Base-by-base conservation (phyloP, 2,797 vertebrate genomes). In the Coreius guichenoti region DNA sequence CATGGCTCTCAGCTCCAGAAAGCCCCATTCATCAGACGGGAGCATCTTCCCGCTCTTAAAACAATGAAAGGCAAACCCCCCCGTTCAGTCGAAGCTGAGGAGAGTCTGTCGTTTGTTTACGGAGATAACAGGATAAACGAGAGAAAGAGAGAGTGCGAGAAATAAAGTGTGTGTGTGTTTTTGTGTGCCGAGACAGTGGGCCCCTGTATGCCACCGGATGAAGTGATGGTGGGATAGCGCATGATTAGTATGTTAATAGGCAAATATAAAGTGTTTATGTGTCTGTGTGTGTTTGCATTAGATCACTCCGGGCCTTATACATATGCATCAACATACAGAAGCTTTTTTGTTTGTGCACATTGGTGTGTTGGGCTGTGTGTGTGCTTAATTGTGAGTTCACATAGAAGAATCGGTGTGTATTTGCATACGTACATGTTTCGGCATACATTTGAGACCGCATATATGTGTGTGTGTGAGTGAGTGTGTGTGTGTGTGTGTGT, bases 1-100 rank as follows among this genome's bases (percentile, higher is more conserved):
- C 93, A 93, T 93, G 92, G 90, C 91, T 92, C 87, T 49, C 91
- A 88, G 86, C 89, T 89, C 85, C 90, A 93, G 93, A 94, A 94
- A 94, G 89, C 75, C 90, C 91, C 89, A 94, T 94, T 95, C 93
- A 94, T 93, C 86, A 91, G 88, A 73, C 90, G 92, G 91, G 94
- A 94, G 92, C 92, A 91, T 92, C 91, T 93, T 84, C 75, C 33
- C 58, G 36, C 61, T 81, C 49, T 68, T 86, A 91, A 90, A 93
- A 91, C 86, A 91, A 91, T 89, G 92, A 91, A 91, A 87, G 29
- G 90, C 89, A 92, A 92, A 91, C 85, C 90, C 91, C 85, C 89
- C 89, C 84, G 86, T 47, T 63, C 83, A 29, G 45, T 65, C 23
- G 1, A 51, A 82, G 74, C 73, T 79, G 76, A 75, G 63, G 80